Conservation (phyloP, 2,113 vertebrate species). For the Clupea harengus region DNA sequence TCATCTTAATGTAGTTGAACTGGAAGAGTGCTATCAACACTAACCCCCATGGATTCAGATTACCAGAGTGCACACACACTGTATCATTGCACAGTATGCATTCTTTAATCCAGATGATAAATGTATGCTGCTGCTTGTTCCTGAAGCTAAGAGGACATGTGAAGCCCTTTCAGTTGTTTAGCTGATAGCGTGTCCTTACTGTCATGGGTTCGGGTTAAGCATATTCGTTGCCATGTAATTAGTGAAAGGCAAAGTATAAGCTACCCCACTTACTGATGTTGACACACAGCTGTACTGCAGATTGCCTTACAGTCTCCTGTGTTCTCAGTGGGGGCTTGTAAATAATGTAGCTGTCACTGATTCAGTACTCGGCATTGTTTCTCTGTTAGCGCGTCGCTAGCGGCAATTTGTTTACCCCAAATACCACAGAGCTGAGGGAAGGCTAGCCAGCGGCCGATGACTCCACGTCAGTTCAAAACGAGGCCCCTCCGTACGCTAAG, state of each 20-base stretch:
- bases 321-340: background rate
- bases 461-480: background rate
- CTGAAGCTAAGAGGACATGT: background rate
- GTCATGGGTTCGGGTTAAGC: background rate
- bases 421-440: background rate
- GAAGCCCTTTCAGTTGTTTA: background rate
- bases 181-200: background rate
- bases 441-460: background rate
- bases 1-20: too few relatives aligned
- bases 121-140: background rate
- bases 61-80: too few relatives aligned
- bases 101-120: too few relatives aligned
- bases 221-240: background rate
- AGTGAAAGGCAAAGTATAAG: background rate
- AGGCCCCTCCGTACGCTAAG: background rate
- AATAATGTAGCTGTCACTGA: background rate
- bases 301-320: background rate
- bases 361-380: background rate
- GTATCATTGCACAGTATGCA: too few relatives aligned
- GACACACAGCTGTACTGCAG: background rate
- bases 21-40: too few relatives aligned
- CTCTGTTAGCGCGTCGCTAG: slow-evolving; percentile 4
- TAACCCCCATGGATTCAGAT: too few relatives aligned
- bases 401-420: background rate
- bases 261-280: background rate